phyloP scores from a whole-genome alignment of 92 coral and sea anemone species.

The Paramuricea clavata region DNA sequence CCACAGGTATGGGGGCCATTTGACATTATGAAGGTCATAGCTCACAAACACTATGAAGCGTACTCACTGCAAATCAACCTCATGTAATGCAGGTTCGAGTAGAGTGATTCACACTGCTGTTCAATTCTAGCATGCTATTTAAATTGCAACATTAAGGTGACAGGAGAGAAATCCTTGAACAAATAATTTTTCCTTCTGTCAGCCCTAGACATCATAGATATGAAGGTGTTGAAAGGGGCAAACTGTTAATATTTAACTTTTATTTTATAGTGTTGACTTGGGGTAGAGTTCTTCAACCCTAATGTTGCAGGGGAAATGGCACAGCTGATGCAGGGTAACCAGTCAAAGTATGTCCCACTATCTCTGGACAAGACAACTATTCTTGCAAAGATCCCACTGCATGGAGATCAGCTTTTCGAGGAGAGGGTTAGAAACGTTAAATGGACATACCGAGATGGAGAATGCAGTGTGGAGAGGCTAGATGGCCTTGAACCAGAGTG shows the following conservation, averaged over 20 bases:
- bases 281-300: neutral
- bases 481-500: conserved; percentile 58
- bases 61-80: too few relatives aligned
- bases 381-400: conserved; percentile 25
- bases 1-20: too few relatives aligned
- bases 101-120: too few relatives aligned
- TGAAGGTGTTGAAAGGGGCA: too few relatives aligned
- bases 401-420: conserved; percentile 54
- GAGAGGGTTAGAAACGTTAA: conserved; percentile 31
- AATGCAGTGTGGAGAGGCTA: conserved; percentile 30
- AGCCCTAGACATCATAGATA: too few relatives aligned
- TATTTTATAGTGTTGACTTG: neutral
- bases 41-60: too few relatives aligned
- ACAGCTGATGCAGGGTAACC: neutral
- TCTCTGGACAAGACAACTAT: neutral
- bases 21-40: too few relatives aligned
- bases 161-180: too few relatives aligned
- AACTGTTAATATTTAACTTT: too few relatives aligned
- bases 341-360: conserved; percentile 12
- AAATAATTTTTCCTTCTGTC: neutral
- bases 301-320: conserved; percentile 9
- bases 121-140: too few relatives aligned
- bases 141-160: too few relatives aligned
- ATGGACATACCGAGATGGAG: conserved; percentile 61
- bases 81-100: too few relatives aligned